Evolutionary conservation across 2,888 invertebrate species (phyloP).

Genomic region (Eustalomyia histrio): DNA sequence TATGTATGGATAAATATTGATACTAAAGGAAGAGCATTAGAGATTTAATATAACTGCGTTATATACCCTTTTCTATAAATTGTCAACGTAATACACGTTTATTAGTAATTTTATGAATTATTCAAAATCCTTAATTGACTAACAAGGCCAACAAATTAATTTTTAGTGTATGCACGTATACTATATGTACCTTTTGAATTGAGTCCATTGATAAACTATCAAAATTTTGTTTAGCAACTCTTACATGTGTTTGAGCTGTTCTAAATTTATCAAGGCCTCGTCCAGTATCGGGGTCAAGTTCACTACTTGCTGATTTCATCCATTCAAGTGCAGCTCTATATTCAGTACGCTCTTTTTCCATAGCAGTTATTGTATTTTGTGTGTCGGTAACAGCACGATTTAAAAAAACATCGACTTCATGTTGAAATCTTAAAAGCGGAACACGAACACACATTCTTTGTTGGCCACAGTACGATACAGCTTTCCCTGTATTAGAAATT

Average conservation of each 20-base stretch:
- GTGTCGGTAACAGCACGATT: conserved; percentile 87
- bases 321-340: conserved; percentile 97
- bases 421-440: conserved; percentile 92
- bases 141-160: no score
- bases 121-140: no score
- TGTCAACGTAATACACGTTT: no score
- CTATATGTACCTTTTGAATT: conserved; percentile 88
- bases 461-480: conserved; percentile 93
- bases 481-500: conserved; percentile 91
- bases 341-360: conserved; percentile 97
- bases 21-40: no score
- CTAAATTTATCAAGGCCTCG: conserved; percentile 97
- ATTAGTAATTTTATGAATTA: no score
- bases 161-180: no score
- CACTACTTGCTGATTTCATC: conserved; percentile 98
- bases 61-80: no score
- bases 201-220: conserved; percentile 97
- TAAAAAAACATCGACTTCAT: conserved; percentile 98
- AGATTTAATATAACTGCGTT: no score
- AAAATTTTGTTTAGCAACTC: conserved; percentile 91
- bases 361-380: conserved; percentile 89
- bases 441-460: conserved; percentile 93
- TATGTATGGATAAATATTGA: no score
- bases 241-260: conserved; percentile 90
- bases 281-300: conserved; percentile 97